Evolutionary conservation across 2,113 vertebrate genomes (phyloP).

Genomic region (Ploceus nigricollis): DNA sequence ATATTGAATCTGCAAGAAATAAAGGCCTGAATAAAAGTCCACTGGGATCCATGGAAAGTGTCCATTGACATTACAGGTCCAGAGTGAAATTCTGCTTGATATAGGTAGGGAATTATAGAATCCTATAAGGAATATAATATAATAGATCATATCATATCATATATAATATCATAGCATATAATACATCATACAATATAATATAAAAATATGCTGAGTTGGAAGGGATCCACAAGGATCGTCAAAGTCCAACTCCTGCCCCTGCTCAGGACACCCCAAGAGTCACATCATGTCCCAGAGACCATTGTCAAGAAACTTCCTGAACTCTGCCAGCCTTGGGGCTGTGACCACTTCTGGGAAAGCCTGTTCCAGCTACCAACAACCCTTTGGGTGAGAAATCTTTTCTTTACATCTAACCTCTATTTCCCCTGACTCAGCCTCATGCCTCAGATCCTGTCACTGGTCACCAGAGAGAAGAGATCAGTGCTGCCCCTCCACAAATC

Average conservation of each 20-base stretch:
- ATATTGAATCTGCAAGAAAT: neutral
- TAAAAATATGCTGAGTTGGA: neutral
- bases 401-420: neutral
- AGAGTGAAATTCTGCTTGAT: neutral
- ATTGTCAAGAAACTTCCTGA: neutral
- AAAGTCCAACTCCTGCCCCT: neutral
- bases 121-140: neutral
- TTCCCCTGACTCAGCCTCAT: neutral
- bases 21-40: neutral
- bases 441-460: neutral
- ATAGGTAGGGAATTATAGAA: neutral
- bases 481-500: fast-evolving
- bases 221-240: neutral
- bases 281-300: neutral
- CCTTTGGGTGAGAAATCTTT: neutral
- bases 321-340: neutral
- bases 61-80: neutral
- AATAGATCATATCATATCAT: neutral
- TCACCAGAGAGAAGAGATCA: neutral
- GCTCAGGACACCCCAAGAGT: neutral
- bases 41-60: neutral
- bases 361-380: neutral
- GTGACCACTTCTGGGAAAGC: neutral
- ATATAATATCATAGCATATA: neutral
- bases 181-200: neutral